Evolutionary conservation across 2,113 vertebrate genomes (phyloP), one percentile per base, ranked within the genome.

Genomic region (Stercorarius parasiticus): DNA sequence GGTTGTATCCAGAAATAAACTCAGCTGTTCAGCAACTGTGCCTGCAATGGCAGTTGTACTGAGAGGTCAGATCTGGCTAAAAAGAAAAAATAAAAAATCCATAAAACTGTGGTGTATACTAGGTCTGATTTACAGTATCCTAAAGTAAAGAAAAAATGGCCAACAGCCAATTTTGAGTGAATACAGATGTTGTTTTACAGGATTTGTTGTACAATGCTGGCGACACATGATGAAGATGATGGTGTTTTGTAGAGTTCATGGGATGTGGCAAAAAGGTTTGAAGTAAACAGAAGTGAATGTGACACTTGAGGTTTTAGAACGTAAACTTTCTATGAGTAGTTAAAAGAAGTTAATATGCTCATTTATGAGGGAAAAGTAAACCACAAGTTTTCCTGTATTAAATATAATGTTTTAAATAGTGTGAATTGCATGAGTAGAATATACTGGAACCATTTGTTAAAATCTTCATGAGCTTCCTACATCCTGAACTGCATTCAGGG

Each of bases 1-100:
- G 45, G 15, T 86, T 92, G 65, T 88, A 69, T 50, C 87, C 82
- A 95, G 82, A 95, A 96, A 97, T 96, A 96, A 90, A 91, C 55
- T 65, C 71, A 43, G 38, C 69, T 94, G 62, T 82, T 94, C 42
- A 82, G 83, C 69, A 88, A 8, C 82, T 82, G 4, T 78, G 30
- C 42, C 81, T 5, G 3, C 0, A 0, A 45, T 40, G 62, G 49
- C n/a, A 77, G 25, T 34, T 78, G 34, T 50, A 34, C 38, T 66
- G 38, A 45, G 76, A 94, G 66, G 72, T 94, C 66, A 77, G 38
- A 34, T 66, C 49, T 86, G 50, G 6, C 47, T 82, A 15, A 13
- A 42, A 65, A 59, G 50, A 65, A 36, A 40, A 42, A 21, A 6
- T 19, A 43, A 47, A 43, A 30, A 29, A 32, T 13, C 16, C 21